Evolutionary conservation across 2,797 vertebrate genomes (phyloP).

Genomic region (Danio kyathit): DNA sequence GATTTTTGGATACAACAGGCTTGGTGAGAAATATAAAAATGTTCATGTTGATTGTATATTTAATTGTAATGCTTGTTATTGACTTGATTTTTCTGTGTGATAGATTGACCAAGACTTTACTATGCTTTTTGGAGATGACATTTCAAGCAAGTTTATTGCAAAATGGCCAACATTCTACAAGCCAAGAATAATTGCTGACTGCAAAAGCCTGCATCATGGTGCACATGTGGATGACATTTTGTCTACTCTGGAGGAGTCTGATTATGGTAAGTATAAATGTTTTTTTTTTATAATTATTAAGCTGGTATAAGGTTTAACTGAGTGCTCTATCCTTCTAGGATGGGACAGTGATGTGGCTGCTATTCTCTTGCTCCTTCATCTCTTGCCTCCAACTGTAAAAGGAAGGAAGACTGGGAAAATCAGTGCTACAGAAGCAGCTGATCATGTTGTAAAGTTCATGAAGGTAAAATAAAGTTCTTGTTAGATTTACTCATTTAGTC

Average conservation of each 20-base stretch:
- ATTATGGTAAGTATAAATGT: conserved; percentile 17
- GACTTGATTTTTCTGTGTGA: no score
- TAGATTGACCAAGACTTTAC: no score
- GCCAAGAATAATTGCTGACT: conserved; percentile 35
- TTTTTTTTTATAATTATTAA: background rate
- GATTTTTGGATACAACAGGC: conserved; percentile 56
- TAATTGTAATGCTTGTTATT: background rate
- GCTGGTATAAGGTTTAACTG: background rate
- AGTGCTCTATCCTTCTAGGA: conserved; percentile 15
- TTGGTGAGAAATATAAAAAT: conserved; percentile 46
- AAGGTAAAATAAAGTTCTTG: no score
- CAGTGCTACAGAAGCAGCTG: no score
- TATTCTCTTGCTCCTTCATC: no score
- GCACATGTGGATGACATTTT: conserved; percentile 43
- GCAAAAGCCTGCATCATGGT: conserved; percentile 29
- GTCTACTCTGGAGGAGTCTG: conserved; percentile 39
- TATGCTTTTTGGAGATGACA: no score
- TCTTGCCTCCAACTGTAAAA: no score
- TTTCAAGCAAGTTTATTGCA: no score
- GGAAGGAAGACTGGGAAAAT: no score
- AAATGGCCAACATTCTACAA: no score
- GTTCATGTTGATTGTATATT: background rate
- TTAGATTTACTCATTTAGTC: no score
- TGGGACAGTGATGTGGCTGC: conserved; percentile 53
- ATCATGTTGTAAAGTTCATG: no score